Evolutionary conservation across 2,888 invertebrate species (phyloP).

Genomic region (Agonopterix heracliana): DNA sequence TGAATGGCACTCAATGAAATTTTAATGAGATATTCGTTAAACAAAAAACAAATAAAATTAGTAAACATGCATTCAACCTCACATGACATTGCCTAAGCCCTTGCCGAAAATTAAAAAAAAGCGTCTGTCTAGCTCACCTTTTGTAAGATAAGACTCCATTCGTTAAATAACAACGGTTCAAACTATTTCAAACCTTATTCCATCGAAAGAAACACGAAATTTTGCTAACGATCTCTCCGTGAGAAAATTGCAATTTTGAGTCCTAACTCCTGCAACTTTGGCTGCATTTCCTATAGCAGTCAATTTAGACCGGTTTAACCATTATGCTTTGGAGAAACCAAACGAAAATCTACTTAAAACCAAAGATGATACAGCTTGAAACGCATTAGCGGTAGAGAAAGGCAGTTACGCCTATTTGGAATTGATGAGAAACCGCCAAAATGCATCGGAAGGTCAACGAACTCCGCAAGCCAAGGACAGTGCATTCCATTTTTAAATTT

Average conservation of each 20-base stretch:
- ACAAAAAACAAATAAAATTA: background rate
- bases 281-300: slow-evolving; percentile 41
- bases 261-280: slow-evolving; percentile 22
- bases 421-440: slow-evolving; percentile 60
- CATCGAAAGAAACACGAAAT: background rate
- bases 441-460: slow-evolving; percentile 75
- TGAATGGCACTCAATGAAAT: too few relatives aligned
- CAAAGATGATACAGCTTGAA: slow-evolving; percentile 30
- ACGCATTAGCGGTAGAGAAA: slow-evolving; percentile 21
- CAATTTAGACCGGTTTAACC: slow-evolving; percentile 27
- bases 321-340: slow-evolving; percentile 22
- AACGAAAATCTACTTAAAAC: slow-evolving; percentile 35
- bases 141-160: slow-evolving; percentile 7
- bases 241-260: slow-evolving; percentile 19
- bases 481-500: slow-evolving; percentile 74
- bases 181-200: background rate
- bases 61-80: slow-evolving; percentile 2
- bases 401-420: slow-evolving; percentile 43
- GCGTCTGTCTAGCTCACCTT: slow-evolving; percentile 10
- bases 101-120: slow-evolving; percentile 10
- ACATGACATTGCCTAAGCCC: slow-evolving; percentile 12
- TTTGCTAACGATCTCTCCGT: slow-evolving; percentile 6
- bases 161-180: slow-evolving; percentile 1
- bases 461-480: slow-evolving; percentile 70
- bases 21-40: too few relatives aligned